phyloP scores from a whole-genome alignment of 2,888 invertebrate genomes.

The Buathra laborator region DNA sequence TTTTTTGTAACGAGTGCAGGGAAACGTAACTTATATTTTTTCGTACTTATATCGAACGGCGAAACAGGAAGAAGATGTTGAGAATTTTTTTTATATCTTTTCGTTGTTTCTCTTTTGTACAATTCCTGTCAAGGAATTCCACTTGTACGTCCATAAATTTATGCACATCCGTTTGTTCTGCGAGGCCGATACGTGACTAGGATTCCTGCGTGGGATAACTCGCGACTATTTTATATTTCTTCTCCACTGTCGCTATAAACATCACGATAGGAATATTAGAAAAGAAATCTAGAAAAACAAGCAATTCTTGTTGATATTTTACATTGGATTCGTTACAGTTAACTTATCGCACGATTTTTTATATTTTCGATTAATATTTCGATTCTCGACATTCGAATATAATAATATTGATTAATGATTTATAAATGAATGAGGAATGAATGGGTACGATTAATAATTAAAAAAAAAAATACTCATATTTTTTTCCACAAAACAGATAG shows the following conservation, averaged over 20 bases:
- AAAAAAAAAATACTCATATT: too few species aligned
- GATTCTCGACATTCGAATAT: too few species aligned
- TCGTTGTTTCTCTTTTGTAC: not conserved
- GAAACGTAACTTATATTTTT: not conserved
- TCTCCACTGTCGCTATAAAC: constrained; percentile 9
- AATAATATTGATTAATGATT: not conserved
- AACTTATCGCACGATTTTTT: not conserved
- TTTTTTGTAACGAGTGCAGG: too few species aligned
- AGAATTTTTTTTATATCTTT: not conserved
- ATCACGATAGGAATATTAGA: not conserved
- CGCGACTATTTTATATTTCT: constrained; percentile 11
- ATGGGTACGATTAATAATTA: too few species aligned
- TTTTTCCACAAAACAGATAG: too few species aligned
- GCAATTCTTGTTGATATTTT: not conserved
- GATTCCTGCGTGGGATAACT: not conserved
- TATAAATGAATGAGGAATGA: too few species aligned
- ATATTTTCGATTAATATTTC: not conserved
- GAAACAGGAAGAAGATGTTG: not conserved
- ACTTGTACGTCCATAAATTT: constrained; percentile 11
- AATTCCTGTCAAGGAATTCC: constrained; percentile 2
- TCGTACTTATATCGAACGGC: not conserved
- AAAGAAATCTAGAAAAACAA: not conserved
- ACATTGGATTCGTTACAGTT: not conserved
- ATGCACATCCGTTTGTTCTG: constrained; percentile 24
- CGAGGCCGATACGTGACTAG: constrained; percentile 38